Percentiles rank a stretch among this genome's conserved stretches.
These are phyloP conservation scores for Nezara viridula DNA, from an alignment of 2,888 invertebrate genomes.

Conservation along the genomic window DNA sequence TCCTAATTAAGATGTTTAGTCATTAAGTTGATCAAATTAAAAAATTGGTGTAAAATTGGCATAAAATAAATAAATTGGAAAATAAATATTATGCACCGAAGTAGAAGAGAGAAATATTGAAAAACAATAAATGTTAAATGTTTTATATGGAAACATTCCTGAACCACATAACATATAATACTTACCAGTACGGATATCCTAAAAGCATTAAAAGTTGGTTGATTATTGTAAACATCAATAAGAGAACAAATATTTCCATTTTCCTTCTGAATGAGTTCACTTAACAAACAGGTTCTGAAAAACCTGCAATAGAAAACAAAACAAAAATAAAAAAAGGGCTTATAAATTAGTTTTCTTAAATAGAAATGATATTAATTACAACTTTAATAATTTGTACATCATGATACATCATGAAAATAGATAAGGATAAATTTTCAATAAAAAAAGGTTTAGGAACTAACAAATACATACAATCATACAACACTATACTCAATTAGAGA, in stretches of 20 bases:
- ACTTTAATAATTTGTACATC: neutral
- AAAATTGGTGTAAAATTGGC: no score
- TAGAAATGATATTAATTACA: neutral
- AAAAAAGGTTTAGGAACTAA: neutral
- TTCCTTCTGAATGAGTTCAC: constrained; percentile 51
- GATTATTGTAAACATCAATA: constrained; percentile 41
- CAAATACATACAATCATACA: neutral
- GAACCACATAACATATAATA: neutral
- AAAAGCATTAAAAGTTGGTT: neutral
- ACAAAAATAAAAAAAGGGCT: neutral
- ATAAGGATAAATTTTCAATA: neutral
- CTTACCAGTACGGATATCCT: constrained; percentile 28
- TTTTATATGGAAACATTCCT: neutral
- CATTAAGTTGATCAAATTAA: no score
- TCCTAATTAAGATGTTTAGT: no score
- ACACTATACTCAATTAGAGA: no score
- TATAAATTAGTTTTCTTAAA: neutral
- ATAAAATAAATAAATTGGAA: no score
- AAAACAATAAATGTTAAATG: no score
- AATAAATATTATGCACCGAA: no score
- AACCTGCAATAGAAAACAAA: constrained; percentile 60
- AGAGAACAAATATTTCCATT: constrained; percentile 39
- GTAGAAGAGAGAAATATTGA: no score
- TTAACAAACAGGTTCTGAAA: constrained; percentile 61
- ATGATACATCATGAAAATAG: neutral